Evolutionary conservation across 2,113 vertebrate genomes (phyloP), one percentile per base, ranked within the genome.

Genomic region (Crotalus tigris): DNA sequence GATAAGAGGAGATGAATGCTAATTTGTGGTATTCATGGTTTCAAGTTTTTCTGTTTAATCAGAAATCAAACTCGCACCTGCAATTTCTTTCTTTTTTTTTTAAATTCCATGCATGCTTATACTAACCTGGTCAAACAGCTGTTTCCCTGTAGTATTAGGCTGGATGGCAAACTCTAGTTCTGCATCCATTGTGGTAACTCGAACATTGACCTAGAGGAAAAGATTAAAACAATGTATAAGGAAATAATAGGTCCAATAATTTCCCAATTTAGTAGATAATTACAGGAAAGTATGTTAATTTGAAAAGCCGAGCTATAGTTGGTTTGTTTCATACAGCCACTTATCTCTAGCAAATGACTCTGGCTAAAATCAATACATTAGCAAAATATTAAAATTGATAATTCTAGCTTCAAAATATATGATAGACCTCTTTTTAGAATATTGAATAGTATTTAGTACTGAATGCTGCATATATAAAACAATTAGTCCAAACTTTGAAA

Each of bases 141-240:
- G 99, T 58, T 99, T 99, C 94, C 99, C 99, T 0, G 98, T 99
- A 89, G 99, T 99, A 93, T 98, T 99, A 89, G 98, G 98, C 98
- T 99, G 99, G 97, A 99, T 98, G 95, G 99, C 98, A 93, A 99
- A 99, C 97, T 99, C 99, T 98, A 99, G 97, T 98, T 99, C 99
- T 0, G 99, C 99, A 86, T 99, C 99, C 99, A 99, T 98, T 93
- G 98, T 99, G 96, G 98, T 99, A 96, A 99, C 99, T 51, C 99
- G 99, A 94, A 99, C 99, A 1, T 99, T 99, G 97, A 99, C 98
- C 99, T 99, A 93, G 96, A 89, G 93, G 33, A 29, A 95, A 54
- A 93, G 5, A 15, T 8, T 55, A 57, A 81, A 3, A 51, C 55
- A 24, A 33, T 5, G 61, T 11, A 17, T 90, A 54, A 92, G 57